Evolutionary conservation across 2,797 vertebrate species (phyloP), one percentile per base, ranked within the genome.

Genomic region (Todus mexicanus): DNA sequence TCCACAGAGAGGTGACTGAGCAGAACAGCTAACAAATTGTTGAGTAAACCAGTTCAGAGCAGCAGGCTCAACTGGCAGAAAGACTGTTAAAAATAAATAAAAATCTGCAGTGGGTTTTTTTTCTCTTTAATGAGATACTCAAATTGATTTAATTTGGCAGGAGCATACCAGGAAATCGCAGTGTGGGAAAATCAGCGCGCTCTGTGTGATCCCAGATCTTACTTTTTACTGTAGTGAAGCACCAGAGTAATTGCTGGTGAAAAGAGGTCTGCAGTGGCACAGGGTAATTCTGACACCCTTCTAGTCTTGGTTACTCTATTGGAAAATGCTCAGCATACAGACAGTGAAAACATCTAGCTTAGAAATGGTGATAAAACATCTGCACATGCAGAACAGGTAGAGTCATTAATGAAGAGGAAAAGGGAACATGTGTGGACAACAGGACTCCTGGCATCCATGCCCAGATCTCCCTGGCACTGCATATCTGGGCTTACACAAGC

Each of bases 381-480:
- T 35, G 21, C 16, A 17, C 14, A 3, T 0, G 1, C 26, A 42
- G 70, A 61, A 11, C 2, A 12, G 42, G 38, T 15, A 4, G 23
- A 63, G 40, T 65, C 27, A 1, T 56, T 38, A 15, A 15, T 2
- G 2, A 42, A 10, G n/a, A 47, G 31, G 2, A 1, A 26, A 56
- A 5, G 26, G 60, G 33, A 74, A 15, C 0, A 2, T 0, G 0
- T 16, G 42, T 1, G 12, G 51, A n/a, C 9, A 50, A 1, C 45
- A 13, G 50, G 35, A 40, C 10, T 26, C 20, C 22, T 29, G 35
- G 25, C 12, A 18, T 35, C 66, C 17, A 1, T 16, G 8, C 6
- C 31, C 48, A 2, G 4, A 19, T 59, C 13, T 86, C 47, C 42
- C 26, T 37, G 66, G n/a, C n/a, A 10, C 23, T 45, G 47, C 47